These are phyloP conservation scores for Zosterops pallidus DNA, from an alignment of 2,113 vertebrate genomes.

Conservation along the genomic window DNA sequence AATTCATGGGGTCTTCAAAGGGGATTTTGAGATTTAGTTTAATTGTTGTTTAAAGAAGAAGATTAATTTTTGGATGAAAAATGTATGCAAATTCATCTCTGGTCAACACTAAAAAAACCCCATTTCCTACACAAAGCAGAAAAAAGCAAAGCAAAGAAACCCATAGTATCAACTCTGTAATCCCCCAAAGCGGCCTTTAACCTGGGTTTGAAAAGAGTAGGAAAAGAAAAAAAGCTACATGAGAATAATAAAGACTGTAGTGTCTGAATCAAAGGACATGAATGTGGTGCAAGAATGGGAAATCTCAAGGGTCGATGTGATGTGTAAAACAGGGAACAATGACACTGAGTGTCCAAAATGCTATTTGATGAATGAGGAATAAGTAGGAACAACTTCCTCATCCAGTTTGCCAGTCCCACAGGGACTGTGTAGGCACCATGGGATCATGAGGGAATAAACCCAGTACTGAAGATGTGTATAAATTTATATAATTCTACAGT, in stretches of 20 bases:
- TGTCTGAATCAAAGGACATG: not conserved
- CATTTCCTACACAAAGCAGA: not conserved
- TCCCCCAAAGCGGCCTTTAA: not conserved
- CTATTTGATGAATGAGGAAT: rapidly evolving
- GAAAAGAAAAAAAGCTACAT: not conserved
- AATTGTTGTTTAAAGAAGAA: conserved; percentile 56
- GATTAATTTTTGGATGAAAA: conserved; percentile 56
- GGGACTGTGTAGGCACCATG: not conserved
- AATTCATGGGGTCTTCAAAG: conserved; percentile 44
- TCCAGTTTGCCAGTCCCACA: not conserved
- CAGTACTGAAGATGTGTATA: rapidly evolving
- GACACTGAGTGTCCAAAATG: not conserved
- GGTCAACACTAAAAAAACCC: not conserved
- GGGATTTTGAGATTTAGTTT: conserved; percentile 57
- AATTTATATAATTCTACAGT: no score
- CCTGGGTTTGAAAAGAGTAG: not conserved
- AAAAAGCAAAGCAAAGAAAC: not conserved
- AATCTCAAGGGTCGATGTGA: not conserved
- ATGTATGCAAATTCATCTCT: conserved; percentile 47
- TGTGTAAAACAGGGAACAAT: not conserved
- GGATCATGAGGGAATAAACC: not conserved
- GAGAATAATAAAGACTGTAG: not conserved
- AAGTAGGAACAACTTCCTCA: not conserved
- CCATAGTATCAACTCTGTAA: not conserved
- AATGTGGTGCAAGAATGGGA: not conserved